A percentile compares a stretch with the other conserved stretches of the same genome.
These are phyloP conservation scores for Drosophila neonasuta DNA, from an alignment of 2,888 invertebrate species.

Conservation along the genomic window DNA sequence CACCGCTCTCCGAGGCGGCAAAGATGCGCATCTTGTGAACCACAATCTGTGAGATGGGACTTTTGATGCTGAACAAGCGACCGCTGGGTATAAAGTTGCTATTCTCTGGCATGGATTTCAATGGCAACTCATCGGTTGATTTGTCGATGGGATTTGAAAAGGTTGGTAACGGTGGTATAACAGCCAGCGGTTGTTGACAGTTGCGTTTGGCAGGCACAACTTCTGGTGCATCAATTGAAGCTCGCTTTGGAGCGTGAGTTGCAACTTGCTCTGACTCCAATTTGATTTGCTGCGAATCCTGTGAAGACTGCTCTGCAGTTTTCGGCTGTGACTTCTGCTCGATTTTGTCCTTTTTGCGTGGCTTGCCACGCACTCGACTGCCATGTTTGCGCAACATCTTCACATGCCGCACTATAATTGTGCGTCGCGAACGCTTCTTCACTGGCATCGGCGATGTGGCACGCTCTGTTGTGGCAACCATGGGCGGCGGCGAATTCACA, in stretches of 20 bases:
- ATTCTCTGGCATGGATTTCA: conserved; percentile 9
- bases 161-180: conserved; percentile 58
- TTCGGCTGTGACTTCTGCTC: no score
- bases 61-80: conserved; percentile 64
- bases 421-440: conserved; percentile 21
- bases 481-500: conserved; percentile 27
- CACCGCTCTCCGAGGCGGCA: conserved; percentile 81
- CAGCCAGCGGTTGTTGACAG: conserved; percentile 36
- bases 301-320: not conserved
- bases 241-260: not conserved
- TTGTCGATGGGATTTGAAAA: conserved; percentile 27
- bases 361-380: not conserved
- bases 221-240: not conserved
- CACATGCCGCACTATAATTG: conserved; percentile 34
- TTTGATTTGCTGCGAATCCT: conserved; percentile 12
- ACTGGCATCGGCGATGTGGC: not conserved
- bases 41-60: conserved; percentile 78
- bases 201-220: conserved; percentile 4
- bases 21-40: conserved; percentile 75
- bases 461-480: not conserved
- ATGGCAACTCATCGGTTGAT: conserved; percentile 46
- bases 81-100: conserved; percentile 65
- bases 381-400: conserved; percentile 46
- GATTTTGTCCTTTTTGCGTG: not conserved
- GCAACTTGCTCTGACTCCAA: conserved; percentile 13